Percentiles rank a stretch among this genome's conserved stretches.
Evolutionary conservation across 1,140 invertebrate species (phyloP).

Genomic region (Meteorus sp.): DNA sequence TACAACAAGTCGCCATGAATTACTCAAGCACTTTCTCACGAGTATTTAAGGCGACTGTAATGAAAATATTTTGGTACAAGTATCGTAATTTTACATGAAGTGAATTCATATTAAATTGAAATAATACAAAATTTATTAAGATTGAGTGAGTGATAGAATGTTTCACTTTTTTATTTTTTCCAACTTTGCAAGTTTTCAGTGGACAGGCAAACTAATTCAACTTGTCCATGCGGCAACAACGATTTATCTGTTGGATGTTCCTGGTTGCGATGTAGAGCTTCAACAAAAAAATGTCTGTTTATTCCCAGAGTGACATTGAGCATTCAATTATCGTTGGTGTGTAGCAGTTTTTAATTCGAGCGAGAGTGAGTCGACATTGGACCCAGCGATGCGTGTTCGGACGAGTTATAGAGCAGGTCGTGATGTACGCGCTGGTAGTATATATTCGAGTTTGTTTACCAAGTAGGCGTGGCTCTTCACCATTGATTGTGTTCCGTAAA

Average conservation of each 20-base stretch:
- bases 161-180: no score
- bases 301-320: slow-evolving; percentile 16
- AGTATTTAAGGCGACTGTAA: not conserved
- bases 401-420: not conserved
- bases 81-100: no score
- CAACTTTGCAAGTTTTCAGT: not conserved
- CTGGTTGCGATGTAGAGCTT: not conserved
- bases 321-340: slow-evolving; percentile 20
- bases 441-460: slow-evolving; percentile 10
- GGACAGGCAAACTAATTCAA: not conserved
- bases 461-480: slow-evolving; percentile 15
- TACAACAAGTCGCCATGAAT: no score
- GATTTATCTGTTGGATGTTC: slow-evolving; percentile 4
- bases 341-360: not conserved
- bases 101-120: no score
- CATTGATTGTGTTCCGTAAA: slow-evolving; percentile 23
- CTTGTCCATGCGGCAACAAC: not conserved
- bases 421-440: not conserved
- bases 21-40: not conserved
- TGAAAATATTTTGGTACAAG: no score
- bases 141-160: no score
- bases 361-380: not conserved
- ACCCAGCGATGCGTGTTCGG: not conserved
- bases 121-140: no score
- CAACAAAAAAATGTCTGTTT: slow-evolving; percentile 16